phyloP scores from a whole-genome alignment of 2,113 vertebrate species.

The Prunella fulvescens region DNA sequence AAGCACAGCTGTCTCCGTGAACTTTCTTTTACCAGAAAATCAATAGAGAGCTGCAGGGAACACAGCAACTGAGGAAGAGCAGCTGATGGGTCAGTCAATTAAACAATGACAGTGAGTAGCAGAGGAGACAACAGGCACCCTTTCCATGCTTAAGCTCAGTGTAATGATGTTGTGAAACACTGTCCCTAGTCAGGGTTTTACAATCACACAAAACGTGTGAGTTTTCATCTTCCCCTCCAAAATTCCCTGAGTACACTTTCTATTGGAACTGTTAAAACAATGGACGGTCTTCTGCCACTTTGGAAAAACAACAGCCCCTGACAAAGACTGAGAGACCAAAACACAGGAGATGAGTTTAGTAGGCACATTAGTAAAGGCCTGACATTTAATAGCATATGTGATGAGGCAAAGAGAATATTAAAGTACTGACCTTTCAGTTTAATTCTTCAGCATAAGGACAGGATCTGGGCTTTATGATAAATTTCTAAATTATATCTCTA shows the following conservation, averaged over 20 bases:
- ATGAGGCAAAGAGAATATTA: slow-evolving; percentile 12
- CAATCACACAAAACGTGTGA: not conserved
- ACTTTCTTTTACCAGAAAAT: slow-evolving; percentile 29
- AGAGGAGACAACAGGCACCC: not conserved
- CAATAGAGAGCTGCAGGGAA: not conserved
- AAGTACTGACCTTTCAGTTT: slow-evolving; percentile 18
- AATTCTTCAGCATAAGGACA: not conserved
- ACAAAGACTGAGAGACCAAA: not conserved
- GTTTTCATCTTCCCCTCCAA: not conserved
- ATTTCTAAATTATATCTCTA: not conserved
- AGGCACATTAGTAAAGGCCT: not conserved
- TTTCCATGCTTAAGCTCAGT: not conserved
- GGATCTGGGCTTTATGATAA: not conserved
- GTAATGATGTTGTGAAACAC: not conserved
- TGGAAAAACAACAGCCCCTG: not conserved
- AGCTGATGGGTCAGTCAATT: slow-evolving; percentile 36
- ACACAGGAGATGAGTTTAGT: not conserved
- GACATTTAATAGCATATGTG: slow-evolving; percentile 13
- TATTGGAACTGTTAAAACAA: not conserved
- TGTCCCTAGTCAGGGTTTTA: not conserved
- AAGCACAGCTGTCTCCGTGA: not conserved
- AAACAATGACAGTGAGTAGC: not conserved
- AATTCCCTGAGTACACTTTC: not conserved
- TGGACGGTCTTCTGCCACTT: not conserved
- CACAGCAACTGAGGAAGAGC: not conserved